These are phyloP conservation scores for Globicephala melas DNA, from an alignment of 2,113 vertebrate genomes.

Conservation along the genomic window DNA sequence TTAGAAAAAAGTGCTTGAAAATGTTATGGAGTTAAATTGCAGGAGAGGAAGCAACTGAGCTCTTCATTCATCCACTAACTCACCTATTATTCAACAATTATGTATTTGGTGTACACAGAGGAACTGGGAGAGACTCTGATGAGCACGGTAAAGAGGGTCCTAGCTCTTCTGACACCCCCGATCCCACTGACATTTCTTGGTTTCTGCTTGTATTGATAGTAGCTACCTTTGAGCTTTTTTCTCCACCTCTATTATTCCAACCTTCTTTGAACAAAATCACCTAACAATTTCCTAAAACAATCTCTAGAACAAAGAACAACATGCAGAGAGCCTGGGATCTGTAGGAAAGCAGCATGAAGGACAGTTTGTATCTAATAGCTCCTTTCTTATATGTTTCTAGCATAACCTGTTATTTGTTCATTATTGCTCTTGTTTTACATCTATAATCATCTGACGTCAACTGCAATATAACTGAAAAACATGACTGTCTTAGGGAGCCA, in stretches of 20 bases:
- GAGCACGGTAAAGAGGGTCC: not conserved
- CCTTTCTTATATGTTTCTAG: not conserved
- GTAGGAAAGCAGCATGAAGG: not conserved
- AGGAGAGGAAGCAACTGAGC: not conserved
- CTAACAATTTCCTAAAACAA: not conserved
- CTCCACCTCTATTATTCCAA: not conserved
- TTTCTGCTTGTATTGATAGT: not conserved
- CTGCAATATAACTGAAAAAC: not conserved
- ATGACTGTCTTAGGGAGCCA: not conserved
- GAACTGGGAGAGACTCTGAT: not conserved
- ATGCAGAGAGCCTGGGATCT: not conserved
- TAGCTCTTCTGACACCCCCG: not conserved
- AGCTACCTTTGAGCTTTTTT: not conserved
- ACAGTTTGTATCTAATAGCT: not conserved
- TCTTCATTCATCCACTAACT: not conserved
- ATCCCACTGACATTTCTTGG: not conserved
- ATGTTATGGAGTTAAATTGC: not conserved
- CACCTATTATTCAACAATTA: not conserved
- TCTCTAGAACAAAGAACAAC: not conserved
- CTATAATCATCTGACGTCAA: not conserved
- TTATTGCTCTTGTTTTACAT: not conserved
- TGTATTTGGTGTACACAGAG: not conserved
- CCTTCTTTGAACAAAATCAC: not conserved
- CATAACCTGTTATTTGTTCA: not conserved
- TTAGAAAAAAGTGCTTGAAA: not conserved